Conservation (phyloP, 2,113 vertebrate species). For the Ochotona princeps region DNA sequence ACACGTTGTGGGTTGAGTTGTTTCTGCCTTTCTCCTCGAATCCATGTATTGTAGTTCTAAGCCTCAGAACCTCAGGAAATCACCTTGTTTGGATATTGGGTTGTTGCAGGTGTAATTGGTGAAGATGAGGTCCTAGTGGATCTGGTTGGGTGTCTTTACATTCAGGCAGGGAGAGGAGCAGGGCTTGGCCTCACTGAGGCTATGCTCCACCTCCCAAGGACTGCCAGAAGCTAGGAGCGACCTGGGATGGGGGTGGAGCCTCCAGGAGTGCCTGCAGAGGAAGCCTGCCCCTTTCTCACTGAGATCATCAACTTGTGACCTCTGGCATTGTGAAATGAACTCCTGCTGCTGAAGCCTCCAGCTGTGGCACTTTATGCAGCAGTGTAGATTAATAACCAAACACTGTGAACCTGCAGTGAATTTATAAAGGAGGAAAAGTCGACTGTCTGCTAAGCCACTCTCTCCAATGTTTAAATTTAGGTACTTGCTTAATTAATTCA, state of each 20-base stretch:
- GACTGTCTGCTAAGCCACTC: too few species aligned
- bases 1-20: neutral
- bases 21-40: too few species aligned
- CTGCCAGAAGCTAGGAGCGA: neutral
- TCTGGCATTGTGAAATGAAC: too few species aligned
- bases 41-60: neutral
- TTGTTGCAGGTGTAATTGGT: neutral
- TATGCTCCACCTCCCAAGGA: neutral
- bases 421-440: neutral
- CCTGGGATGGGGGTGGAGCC: neutral
- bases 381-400: neutral
- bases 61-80: neutral
- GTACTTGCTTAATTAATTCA: neutral
- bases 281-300: accelerated
- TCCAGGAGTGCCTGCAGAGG: neutral
- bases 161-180: accelerated
- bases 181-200: accelerated
- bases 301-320: neutral
- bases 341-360: neutral
- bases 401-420: too few species aligned
- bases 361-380: neutral
- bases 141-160: neutral
- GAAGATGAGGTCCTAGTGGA: neutral
- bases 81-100: neutral
- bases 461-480: too few species aligned